These are phyloP conservation scores for Molanna angustata DNA, from an alignment of 2,888 invertebrate genomes.

Conservation along the genomic window DNA sequence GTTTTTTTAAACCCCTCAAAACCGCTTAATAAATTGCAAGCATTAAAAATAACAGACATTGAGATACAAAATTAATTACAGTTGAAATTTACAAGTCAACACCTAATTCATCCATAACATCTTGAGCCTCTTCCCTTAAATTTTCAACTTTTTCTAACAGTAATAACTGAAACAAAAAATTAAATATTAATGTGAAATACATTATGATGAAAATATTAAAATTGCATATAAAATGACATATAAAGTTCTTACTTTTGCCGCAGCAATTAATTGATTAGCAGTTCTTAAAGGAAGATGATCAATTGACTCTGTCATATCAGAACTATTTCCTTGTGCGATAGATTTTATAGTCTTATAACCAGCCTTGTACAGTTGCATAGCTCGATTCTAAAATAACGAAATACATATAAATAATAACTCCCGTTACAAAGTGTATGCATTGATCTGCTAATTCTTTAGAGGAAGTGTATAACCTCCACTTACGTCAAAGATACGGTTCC, in stretches of 20 bases:
- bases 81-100: too few species aligned
- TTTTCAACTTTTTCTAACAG: conserved; percentile 84
- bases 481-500: too few species aligned
- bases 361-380: conserved; percentile 76
- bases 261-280: conserved; percentile 79
- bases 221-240: not conserved
- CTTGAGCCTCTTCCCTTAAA: conserved; percentile 80
- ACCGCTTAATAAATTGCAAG: too few species aligned
- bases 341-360: conserved; percentile 77
- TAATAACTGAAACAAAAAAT: conserved; percentile 60
- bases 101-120: conserved; percentile 65
- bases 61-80: too few species aligned
- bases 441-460: too few species aligned
- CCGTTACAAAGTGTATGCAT: too few species aligned
- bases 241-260: conserved; percentile 70
- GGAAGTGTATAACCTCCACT: too few species aligned
- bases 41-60: too few species aligned
- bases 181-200: not conserved
- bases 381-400: conserved; percentile 62
- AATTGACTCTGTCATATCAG: conserved; percentile 60
- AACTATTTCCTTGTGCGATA: conserved; percentile 69
- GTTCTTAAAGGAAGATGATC: conserved; percentile 69
- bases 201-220: not conserved
- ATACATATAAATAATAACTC: not conserved
- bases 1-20: too few species aligned